Base-by-base conservation (phyloP, 2,113 vertebrate species). In the Maccullochella peelii region DNA sequence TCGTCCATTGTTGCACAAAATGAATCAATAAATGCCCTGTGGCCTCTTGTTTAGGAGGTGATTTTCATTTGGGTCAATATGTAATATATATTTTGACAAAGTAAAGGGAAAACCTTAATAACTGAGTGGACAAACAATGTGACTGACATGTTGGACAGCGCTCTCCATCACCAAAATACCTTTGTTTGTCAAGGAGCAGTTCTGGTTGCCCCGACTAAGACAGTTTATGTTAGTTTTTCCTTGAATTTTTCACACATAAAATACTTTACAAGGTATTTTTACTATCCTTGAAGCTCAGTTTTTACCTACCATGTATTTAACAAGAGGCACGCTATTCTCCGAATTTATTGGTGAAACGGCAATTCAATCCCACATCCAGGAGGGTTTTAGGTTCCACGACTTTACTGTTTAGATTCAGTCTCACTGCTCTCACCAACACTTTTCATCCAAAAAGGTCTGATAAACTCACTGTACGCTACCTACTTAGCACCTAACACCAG, bases 11-110 rank as follows among this genome's bases (percentile, higher is more conserved):
- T 92, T 91, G 90, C 91, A 93, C 90, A 89, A 89, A 86, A 87
- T 83, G 65, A 92, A 87, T 84, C 65, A 94, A 94, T 95, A 95
- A 95, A 95, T 55, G 88, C 89, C 91, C 83, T 79, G 82, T 91
- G 92, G 91, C 91, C 90, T 93, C 92, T 91, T 91, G 79, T 90
- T 90, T 21, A 79, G 62, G 54, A 73, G 38, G 23, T 62, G 61
- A 40, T 27, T 58, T 49, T 85, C 75, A 30, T 83, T 87, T 77
- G 6, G 6, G 18, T 80, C 18, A 44, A 11, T 50, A 6, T 25
- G n/a, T 6, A 15, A 20, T 44, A 15, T 4, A 7, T 50, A 10
- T 38, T 55, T 18, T 47, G 10, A 15, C 36, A 44, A 33, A 23
- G 27, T 1, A 5, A 47, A 36, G 6, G 23, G 38, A 23, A 49